Base-by-base conservation (phyloP, 1,140 invertebrate species). In the Coenobita brevimanus region DNA sequence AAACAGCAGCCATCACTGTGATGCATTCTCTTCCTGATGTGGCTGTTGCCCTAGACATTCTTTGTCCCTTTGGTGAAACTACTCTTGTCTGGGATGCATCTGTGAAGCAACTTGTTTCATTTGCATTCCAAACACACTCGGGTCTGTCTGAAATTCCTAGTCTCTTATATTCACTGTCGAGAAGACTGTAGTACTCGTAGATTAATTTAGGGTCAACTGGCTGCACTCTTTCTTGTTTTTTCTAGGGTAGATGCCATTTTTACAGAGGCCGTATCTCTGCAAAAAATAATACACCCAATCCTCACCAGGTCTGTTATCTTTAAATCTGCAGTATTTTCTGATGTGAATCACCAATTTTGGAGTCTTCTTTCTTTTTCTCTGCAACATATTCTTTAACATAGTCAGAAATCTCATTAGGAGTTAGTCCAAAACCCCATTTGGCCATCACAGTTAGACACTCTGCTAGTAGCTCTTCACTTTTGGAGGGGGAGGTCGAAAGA, bases 371-470 rank as follows among this genome's bases (percentile, higher is more conserved):
- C 2, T 69, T 69, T 69, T 69, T 17, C 38, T 69, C 24, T 69
- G n/a, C 38, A 33, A 69, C 24, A 69, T 33, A 69, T 27, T 69
- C n/a, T 17, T 69, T 69, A 4, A 69, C 64, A 69, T 69, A 69
- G 24, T 69, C 64, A 24, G 30, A 69, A 30, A 69, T 27, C 24
- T 69, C 64, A 69, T 21, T 27, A 33, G 64, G 10, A 69, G 64
- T 69, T 13, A 69, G 15, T n/a, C n/a, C n/a, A n/a, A n/a, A n/a
- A n/a, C n/a, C n/a, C n/a, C n/a, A n/a, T n/a, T n/a, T n/a, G n/a
- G 64, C 64, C 64, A 69, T 69, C 64, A 69, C 64, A 33, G n/a
- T 69, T 36, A 69, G 38, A 27, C 64, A 69, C 38, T 69, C 24
- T 1, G 64, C 64, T 13, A 69, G 64, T 17, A 13, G 64, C 21